Base-by-base conservation (phyloP, 2,888 invertebrate species). In the Limnephilus marmoratus region DNA sequence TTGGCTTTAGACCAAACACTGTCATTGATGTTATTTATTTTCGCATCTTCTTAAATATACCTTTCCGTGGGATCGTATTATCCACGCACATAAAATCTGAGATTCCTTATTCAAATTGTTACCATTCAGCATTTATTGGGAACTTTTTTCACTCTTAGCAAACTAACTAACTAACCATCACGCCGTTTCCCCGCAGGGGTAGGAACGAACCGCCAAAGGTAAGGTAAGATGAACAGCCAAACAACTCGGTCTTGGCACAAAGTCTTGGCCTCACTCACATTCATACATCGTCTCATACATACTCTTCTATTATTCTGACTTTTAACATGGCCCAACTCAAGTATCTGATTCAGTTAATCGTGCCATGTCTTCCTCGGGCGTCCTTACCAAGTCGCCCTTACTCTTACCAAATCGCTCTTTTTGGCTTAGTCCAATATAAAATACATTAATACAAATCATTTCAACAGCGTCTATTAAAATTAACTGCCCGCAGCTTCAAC, bases 401-500 rank as follows among this genome's bases (percentile, higher is more conserved):
- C n/a, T n/a, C n/a, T n/a, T 24, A 24, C 68, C 68, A 24, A 24
- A 24, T 18, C 68, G 9, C 24, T 24, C 68, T 68, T 68, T 68
- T 68, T 68, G 68, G 68, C 68, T 68, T 68, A 68, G 68, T 68
- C 68, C 68, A 68, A 68, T 68, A n/a, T 24, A 68, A 68, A 68
- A 68, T 7, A 68, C 68, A 68, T 83, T 4, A 83, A 9, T 37
- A 37, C n/a, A 49, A 86, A 86, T 86, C 86, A 41, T 86, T 86
- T 7, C 5, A 86, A 86, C 41, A 7, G 88, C n/a, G 9, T 18
- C 12, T 24, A 45, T 81, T 34, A 41, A 37, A 4, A 90, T 81
- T 90, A 45, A 83, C 34, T 81, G 49, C 90, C 90, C 90, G 90
- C 90, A 90, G 83, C 90, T 18, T 83, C 45, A 12, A 31, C 18